Evolutionary conservation across 2,113 vertebrate species (phyloP).

Genomic region (Eidolon helvum): DNA sequence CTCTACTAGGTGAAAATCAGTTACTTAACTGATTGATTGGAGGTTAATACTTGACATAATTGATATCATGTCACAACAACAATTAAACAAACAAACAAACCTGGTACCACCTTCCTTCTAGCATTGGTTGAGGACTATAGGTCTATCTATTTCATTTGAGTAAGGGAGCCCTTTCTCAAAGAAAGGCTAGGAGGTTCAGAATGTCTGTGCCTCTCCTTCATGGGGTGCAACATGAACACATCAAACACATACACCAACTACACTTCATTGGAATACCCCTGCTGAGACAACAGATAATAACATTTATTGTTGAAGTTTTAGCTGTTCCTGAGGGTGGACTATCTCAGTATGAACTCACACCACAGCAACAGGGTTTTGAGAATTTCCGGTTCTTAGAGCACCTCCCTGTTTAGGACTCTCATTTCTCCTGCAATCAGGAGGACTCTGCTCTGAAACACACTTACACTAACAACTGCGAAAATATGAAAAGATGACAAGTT

Average conservation of each 20-base stretch:
- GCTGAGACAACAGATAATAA: not conserved
- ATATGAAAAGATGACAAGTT: not conserved
- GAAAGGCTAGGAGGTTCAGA: not conserved
- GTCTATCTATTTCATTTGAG: not conserved
- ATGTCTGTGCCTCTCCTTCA: not conserved
- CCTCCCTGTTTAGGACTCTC: not conserved
- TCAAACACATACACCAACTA: not conserved
- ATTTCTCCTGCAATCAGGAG: constrained; percentile 6
- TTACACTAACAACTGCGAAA: not conserved
- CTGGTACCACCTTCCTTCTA: not conserved
- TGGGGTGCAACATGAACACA: not conserved
- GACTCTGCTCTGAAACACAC: constrained; percentile 17
- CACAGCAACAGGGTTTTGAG: not conserved
- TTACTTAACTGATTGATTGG: not conserved
- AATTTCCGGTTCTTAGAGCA: not conserved
- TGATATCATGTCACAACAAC: not conserved
- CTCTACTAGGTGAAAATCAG: not conserved
- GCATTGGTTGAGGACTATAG: not conserved
- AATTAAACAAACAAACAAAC: not conserved
- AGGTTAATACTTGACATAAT: not conserved
- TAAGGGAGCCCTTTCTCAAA: not conserved
- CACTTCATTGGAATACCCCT: not conserved
- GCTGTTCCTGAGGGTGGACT: not conserved
- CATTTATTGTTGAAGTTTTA: not conserved
- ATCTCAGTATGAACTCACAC: not conserved